phyloP scores from a whole-genome alignment of 2,113 vertebrate genomes.

The Morone chrysops region DNA sequence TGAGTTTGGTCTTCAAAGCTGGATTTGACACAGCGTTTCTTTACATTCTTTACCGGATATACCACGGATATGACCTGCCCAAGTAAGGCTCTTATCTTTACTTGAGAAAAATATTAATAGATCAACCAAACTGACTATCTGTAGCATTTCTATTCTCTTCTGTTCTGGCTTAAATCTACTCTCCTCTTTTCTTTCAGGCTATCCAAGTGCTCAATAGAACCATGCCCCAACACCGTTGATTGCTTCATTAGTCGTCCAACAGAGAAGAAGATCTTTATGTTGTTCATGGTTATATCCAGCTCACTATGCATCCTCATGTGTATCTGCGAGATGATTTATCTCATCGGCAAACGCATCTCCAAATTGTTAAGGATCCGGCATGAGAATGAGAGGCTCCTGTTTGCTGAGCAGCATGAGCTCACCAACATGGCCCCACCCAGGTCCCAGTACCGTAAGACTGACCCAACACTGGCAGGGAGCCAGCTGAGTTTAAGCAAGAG shows the following conservation, averaged over 20 bases:
- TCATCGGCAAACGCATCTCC: constrained; percentile 85
- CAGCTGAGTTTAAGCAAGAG: constrained; percentile 53
- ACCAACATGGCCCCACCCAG: constrained; percentile 38
- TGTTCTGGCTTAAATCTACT: neutral
- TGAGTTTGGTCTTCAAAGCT: constrained; percentile 92
- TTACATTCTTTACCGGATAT: constrained; percentile 88
- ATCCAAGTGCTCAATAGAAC: constrained; percentile 87
- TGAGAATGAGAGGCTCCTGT: constrained; percentile 52
- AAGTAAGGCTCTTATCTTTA: constrained; percentile 39
- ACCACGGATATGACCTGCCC: constrained; percentile 89
- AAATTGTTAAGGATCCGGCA: constrained; percentile 58
- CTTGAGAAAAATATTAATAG: neutral
- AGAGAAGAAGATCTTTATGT: constrained; percentile 96
- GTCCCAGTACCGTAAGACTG: constrained; percentile 54
- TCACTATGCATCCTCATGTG: constrained; percentile 90
- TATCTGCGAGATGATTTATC: constrained; percentile 89
- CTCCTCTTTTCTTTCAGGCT: constrained; percentile 58
- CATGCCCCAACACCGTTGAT: constrained; percentile 88
- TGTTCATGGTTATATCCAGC: constrained; percentile 92
- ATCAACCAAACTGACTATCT: neutral
- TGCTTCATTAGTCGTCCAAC: constrained; percentile 94
- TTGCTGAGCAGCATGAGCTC: constrained; percentile 68
- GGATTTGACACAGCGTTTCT: constrained; percentile 88
- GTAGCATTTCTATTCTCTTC: neutral
- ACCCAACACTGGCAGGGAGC: constrained; percentile 64